Evolutionary conservation across 2,888 invertebrate genomes (phyloP).

Genomic region (Tenthredo livida): DNA sequence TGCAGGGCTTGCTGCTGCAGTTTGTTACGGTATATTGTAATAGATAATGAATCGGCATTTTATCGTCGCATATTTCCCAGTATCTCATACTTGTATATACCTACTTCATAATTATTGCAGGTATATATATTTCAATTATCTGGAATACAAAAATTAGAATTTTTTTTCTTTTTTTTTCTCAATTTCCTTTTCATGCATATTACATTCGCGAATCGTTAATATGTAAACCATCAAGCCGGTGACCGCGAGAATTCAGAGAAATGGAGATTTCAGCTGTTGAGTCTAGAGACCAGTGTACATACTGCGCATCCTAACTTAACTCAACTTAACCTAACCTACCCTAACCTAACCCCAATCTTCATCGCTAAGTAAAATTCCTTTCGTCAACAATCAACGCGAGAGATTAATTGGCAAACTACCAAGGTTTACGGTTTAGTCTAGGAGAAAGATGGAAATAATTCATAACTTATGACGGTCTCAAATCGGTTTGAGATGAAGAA

Average conservation of each 20-base stretch:
- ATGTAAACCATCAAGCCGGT: not conserved
- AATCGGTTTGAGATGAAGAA: not conserved
- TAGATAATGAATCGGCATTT: not conserved
- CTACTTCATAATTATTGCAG: too few relatives aligned
- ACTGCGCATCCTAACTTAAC: not conserved
- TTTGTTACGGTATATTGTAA: not conserved
- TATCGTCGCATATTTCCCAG: not conserved
- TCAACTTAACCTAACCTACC: not conserved
- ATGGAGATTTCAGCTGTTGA: constrained; percentile 22
- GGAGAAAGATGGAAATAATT: not conserved
- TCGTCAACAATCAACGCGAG: constrained; percentile 17
- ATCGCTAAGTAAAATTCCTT: not conserved
- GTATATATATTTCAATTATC: too few relatives aligned
- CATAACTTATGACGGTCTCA: not conserved
- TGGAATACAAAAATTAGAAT: too few relatives aligned
- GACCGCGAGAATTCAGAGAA: not conserved
- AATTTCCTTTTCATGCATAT: too few relatives aligned
- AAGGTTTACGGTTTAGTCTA: not conserved
- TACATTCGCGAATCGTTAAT: not conserved
- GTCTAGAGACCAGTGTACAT: not conserved
- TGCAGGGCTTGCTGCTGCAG: not conserved
- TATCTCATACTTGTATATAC: too few relatives aligned
- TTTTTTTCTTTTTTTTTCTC: too few relatives aligned
- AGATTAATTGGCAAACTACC: constrained; percentile 32
- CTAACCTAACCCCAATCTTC: not conserved